Conservation (phyloP, 2,888 invertebrate species). For the Apamea sordens region DNA sequence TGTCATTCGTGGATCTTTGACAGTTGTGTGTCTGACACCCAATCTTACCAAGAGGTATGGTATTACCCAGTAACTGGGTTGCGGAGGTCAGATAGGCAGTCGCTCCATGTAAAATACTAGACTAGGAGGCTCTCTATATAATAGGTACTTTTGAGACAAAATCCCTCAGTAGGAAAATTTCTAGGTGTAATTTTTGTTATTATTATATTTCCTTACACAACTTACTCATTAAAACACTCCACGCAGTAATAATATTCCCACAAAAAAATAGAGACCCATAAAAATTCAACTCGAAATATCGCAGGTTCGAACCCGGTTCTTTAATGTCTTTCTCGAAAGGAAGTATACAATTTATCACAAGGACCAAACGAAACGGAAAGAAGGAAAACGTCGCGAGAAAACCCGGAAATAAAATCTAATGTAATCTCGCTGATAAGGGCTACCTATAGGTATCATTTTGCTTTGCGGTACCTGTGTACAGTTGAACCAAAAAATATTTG, state of each 20-base stretch:
- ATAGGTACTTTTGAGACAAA: not conserved
- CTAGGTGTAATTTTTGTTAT: not conserved
- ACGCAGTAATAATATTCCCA: not conserved
- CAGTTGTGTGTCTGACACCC: too few relatives aligned
- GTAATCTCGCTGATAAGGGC: slow-evolving; percentile 50
- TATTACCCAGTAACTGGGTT: too few relatives aligned
- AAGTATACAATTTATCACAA: slow-evolving; percentile 54
- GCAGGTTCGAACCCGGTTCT: slow-evolving; percentile 18
- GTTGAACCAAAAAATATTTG: not conserved
- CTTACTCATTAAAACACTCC: not conserved
- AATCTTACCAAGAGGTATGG: too few relatives aligned
- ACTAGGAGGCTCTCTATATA: too few relatives aligned
- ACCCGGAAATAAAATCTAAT: slow-evolving; percentile 50
- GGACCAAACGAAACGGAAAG: slow-evolving; percentile 19
- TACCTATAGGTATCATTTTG: slow-evolving; percentile 17
- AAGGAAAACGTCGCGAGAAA: slow-evolving; percentile 50
- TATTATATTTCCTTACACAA: not conserved
- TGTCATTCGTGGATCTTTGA: too few relatives aligned
- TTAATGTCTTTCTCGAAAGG: slow-evolving; percentile 28
- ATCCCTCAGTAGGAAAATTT: not conserved
- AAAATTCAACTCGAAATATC: slow-evolving; percentile 19
- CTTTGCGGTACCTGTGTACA: slow-evolving; percentile 5
- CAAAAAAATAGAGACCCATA: not conserved
- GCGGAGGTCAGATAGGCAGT: too few relatives aligned
- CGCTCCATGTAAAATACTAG: too few relatives aligned